Evolutionary conservation across 2,797 vertebrate species (phyloP), one percentile per base, ranked within the genome.

Genomic region (Enteromius thamalakanensis): DNA sequence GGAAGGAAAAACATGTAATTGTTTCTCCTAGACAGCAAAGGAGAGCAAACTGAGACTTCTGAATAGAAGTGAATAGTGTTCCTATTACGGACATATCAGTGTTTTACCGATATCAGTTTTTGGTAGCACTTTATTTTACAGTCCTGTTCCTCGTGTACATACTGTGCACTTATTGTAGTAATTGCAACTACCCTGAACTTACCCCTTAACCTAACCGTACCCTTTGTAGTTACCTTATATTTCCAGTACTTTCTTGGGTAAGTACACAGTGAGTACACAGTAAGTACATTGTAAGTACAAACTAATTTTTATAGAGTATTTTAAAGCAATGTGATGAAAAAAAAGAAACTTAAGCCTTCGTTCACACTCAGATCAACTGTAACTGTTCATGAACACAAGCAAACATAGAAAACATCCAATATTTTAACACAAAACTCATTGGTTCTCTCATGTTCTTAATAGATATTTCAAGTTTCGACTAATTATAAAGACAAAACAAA

Each of bases 1-100:
- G 19, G 19, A 47, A 19, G 45, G 14, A 11, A 47, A 58, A 45
- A 7, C 1, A 4, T 55, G 2, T 34, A 7, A 21, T 40, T 8
- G 40, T 45, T 58, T 45, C 17, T 58, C 51, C 11, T 80, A 60
- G 79, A 80, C 37, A 45, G 23, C 40, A 60, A 32, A n/a, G 15
- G 6, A 64, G 62, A 64, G 6, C 62, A 64, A 64, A 64, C 62
- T 64, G 29, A 32, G 12, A 32, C 26, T 62, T 60, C 11, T 60
- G 55, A 60, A 26, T 17, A 64, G 60, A 32, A 51, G 1, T 19
- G 21, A 51, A 14, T 14, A 14, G 45, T 47, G 45, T 14, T 47
- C 45, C 1, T 47, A 4, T 14, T 47, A 14, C 12, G 11, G 12
- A 45, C 42, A 45, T 40, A 40, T 47, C 12, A 47, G 45, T 4